Evolutionary conservation across 1,140 invertebrate genomes (phyloP).

Genomic region (Lethrus apterus): DNA sequence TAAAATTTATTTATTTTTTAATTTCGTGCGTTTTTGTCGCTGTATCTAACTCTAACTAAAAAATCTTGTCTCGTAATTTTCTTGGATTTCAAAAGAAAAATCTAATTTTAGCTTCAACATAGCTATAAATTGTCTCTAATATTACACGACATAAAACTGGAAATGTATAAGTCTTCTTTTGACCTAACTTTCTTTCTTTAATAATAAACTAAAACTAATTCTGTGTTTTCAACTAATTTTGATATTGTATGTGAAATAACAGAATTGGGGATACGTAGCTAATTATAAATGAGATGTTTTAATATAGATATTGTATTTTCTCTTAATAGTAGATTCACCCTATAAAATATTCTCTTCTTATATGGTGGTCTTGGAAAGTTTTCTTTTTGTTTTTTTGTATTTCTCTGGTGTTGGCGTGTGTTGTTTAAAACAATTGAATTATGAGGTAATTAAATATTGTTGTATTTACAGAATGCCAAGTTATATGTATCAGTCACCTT

Average conservation of each 20-base stretch:
- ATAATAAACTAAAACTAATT: no score
- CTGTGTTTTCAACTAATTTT: no score
- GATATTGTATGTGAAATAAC: slow-evolving; percentile 10
- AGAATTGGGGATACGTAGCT: slow-evolving; percentile 10
- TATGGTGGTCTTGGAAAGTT: slow-evolving; percentile 1
- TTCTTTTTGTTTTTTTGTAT: slow-evolving; percentile 12
- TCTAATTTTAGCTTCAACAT: no score
- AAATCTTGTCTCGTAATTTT: no score
- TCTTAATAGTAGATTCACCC: slow-evolving; percentile 5
- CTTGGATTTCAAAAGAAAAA: no score
- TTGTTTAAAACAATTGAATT: background rate
- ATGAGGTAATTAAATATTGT: background rate
- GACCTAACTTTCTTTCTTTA: no score
- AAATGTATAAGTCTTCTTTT: no score
- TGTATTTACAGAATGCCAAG: slow-evolving; percentile 58
- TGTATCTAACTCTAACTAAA: no score
- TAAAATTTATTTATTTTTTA: no score
- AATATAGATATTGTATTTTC: slow-evolving; percentile 9
- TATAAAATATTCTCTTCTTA: background rate
- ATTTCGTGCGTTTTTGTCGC: no score
- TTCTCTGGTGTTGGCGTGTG: slow-evolving; percentile 18
- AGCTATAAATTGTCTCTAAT: no score
- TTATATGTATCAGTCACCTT: slow-evolving; percentile 65
- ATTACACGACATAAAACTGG: no score
- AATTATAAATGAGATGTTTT: slow-evolving; percentile 14